These are phyloP conservation scores for Vicugna pacos DNA, from an alignment of 2,113 vertebrate species.

Conservation along the genomic window DNA sequence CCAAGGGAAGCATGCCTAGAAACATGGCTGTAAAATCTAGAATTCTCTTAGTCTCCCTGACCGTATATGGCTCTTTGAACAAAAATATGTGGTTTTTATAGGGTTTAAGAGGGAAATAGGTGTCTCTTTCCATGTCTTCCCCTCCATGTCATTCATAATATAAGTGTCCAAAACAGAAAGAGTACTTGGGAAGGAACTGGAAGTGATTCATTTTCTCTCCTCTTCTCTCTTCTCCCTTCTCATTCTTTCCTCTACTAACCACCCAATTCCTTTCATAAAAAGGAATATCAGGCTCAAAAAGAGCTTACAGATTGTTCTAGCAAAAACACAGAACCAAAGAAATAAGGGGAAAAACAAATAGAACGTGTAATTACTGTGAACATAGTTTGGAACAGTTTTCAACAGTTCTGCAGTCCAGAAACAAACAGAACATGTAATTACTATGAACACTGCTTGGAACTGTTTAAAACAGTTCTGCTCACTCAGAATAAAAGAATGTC, in stretches of 20 bases:
- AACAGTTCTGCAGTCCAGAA: not conserved
- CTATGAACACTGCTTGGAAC: not conserved
- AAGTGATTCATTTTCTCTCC: constrained; percentile 10
- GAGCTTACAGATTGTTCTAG: constrained; percentile 42
- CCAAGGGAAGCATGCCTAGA: not conserved
- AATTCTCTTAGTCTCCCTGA: not conserved
- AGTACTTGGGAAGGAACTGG: not conserved
- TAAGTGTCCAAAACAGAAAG: not conserved
- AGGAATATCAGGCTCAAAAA: not conserved
- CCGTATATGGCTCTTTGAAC: not conserved
- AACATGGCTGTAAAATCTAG: not conserved
- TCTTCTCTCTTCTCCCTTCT: not conserved
- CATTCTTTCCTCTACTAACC: not conserved
- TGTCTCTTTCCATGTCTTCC: not conserved
- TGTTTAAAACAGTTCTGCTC: constrained; percentile 17
- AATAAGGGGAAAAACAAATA: not conserved
- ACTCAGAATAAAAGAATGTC: not conserved
- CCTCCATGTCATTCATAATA: not conserved
- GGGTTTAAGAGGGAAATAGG: not conserved
- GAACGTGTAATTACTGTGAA: constrained; percentile 38
- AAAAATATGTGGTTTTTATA: not conserved
- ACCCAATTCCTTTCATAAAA: constrained; percentile 14
- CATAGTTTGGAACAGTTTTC: constrained; percentile 44
- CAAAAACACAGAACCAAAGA: constrained; percentile 38
- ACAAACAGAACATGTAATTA: constrained; percentile 43